These are phyloP conservation scores for Cyclura pinguis DNA, from an alignment of 2,797 vertebrate species.

Conservation along the genomic window DNA sequence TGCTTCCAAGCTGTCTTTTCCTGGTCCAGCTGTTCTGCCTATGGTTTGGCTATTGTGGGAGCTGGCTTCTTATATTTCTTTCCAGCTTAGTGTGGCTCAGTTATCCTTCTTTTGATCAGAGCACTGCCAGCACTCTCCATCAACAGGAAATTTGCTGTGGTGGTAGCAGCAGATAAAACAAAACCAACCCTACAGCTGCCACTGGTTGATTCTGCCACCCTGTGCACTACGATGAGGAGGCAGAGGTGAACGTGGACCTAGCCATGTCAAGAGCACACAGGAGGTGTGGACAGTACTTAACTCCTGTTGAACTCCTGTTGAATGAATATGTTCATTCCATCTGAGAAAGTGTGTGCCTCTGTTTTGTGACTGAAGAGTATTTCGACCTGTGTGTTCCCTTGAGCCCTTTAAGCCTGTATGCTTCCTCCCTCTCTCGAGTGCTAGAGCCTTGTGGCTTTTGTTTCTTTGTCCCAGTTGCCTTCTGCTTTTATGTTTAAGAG, in stretches of 20 bases:
- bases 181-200: neutral
- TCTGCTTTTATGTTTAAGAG: neutral
- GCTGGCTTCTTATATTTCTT: neutral
- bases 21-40: neutral
- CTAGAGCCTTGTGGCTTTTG: neutral
- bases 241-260: neutral
- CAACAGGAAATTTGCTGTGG: neutral
- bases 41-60: neutral
- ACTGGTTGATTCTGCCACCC: neutral
- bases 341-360: neutral
- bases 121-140: neutral
- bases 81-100: neutral
- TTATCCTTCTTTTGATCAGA: neutral
- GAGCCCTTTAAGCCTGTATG: neutral
- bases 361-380: neutral
- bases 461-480: neutral
- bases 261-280: neutral
- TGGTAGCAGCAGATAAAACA: neutral
- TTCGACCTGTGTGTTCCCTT: neutral
- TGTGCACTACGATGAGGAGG: neutral
- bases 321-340: neutral
- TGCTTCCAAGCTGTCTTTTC: neutral
- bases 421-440: neutral
- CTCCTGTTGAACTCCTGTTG: neutral
- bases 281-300: neutral